Evolutionary conservation across 2,888 invertebrate genomes (phyloP).

Genomic region (Blera fallax): DNA sequence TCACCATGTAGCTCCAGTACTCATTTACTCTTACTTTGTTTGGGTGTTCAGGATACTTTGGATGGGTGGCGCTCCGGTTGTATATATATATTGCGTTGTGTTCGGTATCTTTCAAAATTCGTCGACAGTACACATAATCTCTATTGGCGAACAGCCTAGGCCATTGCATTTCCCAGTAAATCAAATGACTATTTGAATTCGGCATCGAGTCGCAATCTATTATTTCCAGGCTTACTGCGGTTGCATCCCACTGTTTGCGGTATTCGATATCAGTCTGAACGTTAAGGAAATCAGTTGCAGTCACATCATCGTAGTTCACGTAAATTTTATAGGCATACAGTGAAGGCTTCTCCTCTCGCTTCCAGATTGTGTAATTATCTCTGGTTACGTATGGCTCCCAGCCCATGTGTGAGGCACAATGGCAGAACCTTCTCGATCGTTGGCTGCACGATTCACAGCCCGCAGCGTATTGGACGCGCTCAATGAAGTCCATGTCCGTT

Average conservation of each 20-base stretch:
- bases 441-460: conserved; percentile 79
- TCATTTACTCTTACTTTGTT: conserved; percentile 89
- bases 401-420: conserved; percentile 79
- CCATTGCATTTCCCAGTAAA: conserved; percentile 96
- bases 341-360: conserved; percentile 87
- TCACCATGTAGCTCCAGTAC: conserved; percentile 94
- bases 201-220: conserved; percentile 86
- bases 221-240: conserved; percentile 87
- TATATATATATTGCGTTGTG: conserved; percentile 85
- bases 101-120: conserved; percentile 85
- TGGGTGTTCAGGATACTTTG: conserved; percentile 85
- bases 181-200: conserved; percentile 86
- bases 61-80: conserved; percentile 88
- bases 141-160: conserved; percentile 92
- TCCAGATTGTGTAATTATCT: conserved; percentile 91
- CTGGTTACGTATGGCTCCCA: conserved; percentile 90
- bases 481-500: conserved; percentile 84
- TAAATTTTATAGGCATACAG: conserved; percentile 93
- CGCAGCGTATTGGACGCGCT: conserved; percentile 83
- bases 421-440: conserved; percentile 78
- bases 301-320: conserved; percentile 90
- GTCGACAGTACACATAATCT: conserved; percentile 92
- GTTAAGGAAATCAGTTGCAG: conserved; percentile 90
- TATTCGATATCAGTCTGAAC: conserved; percentile 92
- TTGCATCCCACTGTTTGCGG: conserved; percentile 90